Percentiles rank a stretch among this genome's conserved stretches.
Conservation (phyloP, 2,113 vertebrate genomes). For the Bubo blakistoni region DNA sequence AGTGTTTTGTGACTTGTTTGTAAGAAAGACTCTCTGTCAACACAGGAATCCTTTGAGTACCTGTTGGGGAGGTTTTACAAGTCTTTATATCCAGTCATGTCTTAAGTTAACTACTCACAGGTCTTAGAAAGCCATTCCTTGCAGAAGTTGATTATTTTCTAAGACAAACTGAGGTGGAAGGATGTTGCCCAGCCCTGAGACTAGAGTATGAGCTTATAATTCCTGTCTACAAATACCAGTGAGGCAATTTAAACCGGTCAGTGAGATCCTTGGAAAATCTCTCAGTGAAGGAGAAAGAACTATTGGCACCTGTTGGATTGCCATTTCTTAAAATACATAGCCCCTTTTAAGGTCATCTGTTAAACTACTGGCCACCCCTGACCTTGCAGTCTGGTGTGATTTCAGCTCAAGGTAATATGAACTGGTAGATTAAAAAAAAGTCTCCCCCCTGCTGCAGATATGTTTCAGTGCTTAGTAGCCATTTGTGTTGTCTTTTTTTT, state of each 20-base stretch:
- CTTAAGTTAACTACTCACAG: neutral
- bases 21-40: neutral
- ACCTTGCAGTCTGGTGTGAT: conserved; percentile 12
- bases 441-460: neutral
- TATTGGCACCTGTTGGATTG: neutral
- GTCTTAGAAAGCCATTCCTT: neutral
- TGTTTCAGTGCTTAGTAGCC: neutral
- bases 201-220: neutral
- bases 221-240: neutral
- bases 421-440: neutral
- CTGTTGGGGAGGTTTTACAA: neutral
- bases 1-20: neutral
- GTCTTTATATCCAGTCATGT: neutral
- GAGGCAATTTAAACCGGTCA: neutral
- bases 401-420: conserved; percentile 33
- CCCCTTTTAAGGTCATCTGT: conserved; percentile 1
- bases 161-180: neutral
- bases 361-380: neutral
- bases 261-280: neutral
- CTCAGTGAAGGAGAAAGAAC: neutral
- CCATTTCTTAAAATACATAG: conserved; percentile 39
- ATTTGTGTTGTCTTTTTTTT: neutral
- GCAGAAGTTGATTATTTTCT: neutral
- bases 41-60: neutral
- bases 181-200: neutral